Evolutionary conservation across 2,113 vertebrate genomes (phyloP).

Genomic region (Nibea albiflora): DNA sequence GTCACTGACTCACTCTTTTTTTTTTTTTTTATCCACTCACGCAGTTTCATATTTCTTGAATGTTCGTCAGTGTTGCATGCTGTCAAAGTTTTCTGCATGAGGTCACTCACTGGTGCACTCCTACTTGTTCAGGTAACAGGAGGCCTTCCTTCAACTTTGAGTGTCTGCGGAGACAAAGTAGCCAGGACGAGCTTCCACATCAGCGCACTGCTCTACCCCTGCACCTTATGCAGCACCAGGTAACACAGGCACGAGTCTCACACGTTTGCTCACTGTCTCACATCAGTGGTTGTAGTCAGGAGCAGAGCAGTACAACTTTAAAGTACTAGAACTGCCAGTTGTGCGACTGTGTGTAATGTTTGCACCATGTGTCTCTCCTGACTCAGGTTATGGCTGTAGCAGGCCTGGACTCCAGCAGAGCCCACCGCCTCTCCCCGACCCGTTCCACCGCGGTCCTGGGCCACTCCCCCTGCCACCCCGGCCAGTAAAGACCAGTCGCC

Average conservation of each 20-base stretch:
- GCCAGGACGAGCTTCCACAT: slow-evolving; percentile 93
- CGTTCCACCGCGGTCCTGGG: slow-evolving; percentile 97
- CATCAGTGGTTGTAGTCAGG: not conserved
- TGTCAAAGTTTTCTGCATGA: slow-evolving; percentile 24
- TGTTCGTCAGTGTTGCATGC: slow-evolving; percentile 22
- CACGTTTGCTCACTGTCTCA: not conserved
- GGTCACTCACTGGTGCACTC: slow-evolving; percentile 26
- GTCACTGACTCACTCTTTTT: not conserved
- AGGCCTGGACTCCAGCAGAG: slow-evolving; percentile 95
- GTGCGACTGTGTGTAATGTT: not conserved
- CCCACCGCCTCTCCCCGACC: slow-evolving; percentile 93
- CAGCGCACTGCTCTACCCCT: slow-evolving; percentile 94
- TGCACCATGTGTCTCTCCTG: not conserved
- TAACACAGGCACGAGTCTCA: slow-evolving; percentile 63
- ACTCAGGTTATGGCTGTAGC: slow-evolving; percentile 97
- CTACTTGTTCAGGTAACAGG: slow-evolving; percentile 85
- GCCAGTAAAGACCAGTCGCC: slow-evolving; percentile 90
- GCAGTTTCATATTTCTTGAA: not conserved
- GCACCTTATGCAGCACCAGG: slow-evolving; percentile 99
- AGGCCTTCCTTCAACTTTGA: slow-evolving; percentile 98
- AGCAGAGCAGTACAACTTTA: not conserved
- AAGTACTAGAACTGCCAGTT: not conserved
- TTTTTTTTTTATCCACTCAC: not conserved
- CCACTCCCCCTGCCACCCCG: slow-evolving; percentile 94
- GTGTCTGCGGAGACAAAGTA: slow-evolving; percentile 96